Base-by-base conservation (phyloP, 2,888 invertebrate species). In the Poecilobothrus nobilitatus region DNA sequence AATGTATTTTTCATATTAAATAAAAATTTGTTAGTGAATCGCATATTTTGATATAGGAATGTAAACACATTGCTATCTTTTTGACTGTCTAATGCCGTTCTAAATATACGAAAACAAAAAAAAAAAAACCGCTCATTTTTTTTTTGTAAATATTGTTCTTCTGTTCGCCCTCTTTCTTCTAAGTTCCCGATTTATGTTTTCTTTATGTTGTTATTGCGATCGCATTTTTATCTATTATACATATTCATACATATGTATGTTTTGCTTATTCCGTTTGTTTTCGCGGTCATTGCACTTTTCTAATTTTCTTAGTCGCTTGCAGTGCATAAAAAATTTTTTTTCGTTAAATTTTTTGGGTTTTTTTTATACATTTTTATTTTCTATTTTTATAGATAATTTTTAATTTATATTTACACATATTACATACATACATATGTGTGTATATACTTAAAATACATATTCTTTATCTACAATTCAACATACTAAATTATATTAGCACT, bases 251-350 rank as follows among this genome's bases (percentile, higher is more conserved):
- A 37, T 37, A 37, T 37, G 9, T 37, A 12, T 53, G 15, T 15
- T 18, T 18, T 53, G 15, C 53, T 53, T 53, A 53, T 53, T 53
- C 18, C 53, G 53, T 53, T 53, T 53, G 15, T 15, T 53, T 53
- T 53, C 53, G 53, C 53, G 53, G 53, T 53, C 53, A 53, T 53
- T 53, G 53, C 53, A 53, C 53, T 53, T 53, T 53, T 53, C 53
- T 53, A 53, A 8, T 53, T 53, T 53, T 53, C 53, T 53, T 37
- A 18, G 53, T 53, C n/a, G n/a, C 53, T 53, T 53, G 53, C 53
- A 53, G 53, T 53, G 53, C 53, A 53, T 18, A 53, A 53, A 53
- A 53, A 18, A 12, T 44, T 6, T 44, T 44, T 44, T 44, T 44
- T 9, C 3, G 6, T 9, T 44, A 53, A 53, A 53, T 53, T 53